Percentiles rank a stretch among this genome's conserved stretches.
Evolutionary conservation across 1,140 invertebrate species (phyloP).

Genomic region (Plodia interpunctella): DNA sequence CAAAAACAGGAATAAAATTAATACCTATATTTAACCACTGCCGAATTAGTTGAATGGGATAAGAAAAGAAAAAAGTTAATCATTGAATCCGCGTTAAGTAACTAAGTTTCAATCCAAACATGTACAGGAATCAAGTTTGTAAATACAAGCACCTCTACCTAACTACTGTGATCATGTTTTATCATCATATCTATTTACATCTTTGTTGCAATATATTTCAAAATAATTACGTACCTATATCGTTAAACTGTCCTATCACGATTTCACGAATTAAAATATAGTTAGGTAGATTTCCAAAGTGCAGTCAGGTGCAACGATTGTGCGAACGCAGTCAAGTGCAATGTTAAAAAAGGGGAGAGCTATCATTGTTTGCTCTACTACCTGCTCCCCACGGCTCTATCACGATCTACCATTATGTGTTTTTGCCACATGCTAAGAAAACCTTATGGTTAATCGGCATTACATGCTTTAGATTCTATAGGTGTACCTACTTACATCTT

Average conservation of each 20-base stretch:
- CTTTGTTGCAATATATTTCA: not conserved
- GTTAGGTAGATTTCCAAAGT: not conserved
- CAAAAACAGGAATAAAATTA: no score
- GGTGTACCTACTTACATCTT: no score
- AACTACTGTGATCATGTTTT: no score
- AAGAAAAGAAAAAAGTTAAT: no score
- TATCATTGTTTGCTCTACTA: constrained; percentile 29
- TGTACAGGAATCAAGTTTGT: no score
- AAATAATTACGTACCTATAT: not conserved
- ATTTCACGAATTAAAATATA: not conserved
- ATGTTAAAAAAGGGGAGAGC: constrained; percentile 25
- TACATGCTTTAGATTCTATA: not conserved
- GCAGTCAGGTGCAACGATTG: constrained; percentile 27
- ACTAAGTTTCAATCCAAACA: no score
- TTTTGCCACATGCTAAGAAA: not conserved
- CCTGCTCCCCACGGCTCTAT: constrained; percentile 16
- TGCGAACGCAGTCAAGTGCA: constrained; percentile 26
- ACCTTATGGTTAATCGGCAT: not conserved
- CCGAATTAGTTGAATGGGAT: no score
- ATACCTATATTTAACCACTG: no score
- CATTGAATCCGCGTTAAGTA: no score
- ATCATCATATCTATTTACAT: no score
- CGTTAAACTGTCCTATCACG: not conserved
- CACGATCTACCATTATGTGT: not conserved
- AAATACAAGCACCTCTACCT: no score